These are phyloP conservation scores for Stenotaenia linearis DNA, from an alignment of 2,888 invertebrate genomes.

Conservation along the genomic window DNA sequence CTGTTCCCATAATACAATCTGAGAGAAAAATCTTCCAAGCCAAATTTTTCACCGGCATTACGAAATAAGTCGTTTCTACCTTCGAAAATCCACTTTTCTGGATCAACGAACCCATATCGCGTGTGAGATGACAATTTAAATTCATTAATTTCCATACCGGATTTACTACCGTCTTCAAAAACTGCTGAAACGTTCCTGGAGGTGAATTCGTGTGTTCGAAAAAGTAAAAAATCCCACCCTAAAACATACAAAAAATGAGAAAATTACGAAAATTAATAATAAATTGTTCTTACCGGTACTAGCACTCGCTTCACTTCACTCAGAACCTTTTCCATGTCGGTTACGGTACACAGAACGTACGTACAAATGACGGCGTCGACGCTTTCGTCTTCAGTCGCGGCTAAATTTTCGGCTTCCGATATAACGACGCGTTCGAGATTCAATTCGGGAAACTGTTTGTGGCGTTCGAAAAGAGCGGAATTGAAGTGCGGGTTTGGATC, in stretches of 20 bases:
- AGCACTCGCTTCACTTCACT: slow-evolving; percentile 33
- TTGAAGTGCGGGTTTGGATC: no score
- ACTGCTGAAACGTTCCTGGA: neutral
- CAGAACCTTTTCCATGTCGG: neutral
- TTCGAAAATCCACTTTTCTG: neutral
- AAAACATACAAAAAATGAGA: neutral
- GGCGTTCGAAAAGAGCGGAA: no score
- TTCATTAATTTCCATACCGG: neutral
- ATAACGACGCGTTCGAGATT: no score
- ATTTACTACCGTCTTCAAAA: neutral
- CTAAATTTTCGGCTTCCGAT: no score
- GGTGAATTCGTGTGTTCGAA: neutral
- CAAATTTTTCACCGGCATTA: neutral
- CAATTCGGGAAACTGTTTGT: no score
- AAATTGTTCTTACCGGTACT: slow-evolving; percentile 31
- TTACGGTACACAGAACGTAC: no score
- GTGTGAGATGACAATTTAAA: neutral
- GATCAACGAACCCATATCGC: neutral
- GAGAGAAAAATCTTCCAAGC: neutral
- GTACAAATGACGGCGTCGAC: no score
- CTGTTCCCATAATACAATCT: neutral
- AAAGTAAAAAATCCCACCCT: slow-evolving; percentile 28
- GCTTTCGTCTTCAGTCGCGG: no score
- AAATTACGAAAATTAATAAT: neutral
- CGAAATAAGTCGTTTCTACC: neutral